These are phyloP conservation scores for Serripes groenlandicus DNA, from an alignment of 2,888 invertebrate genomes.

Conservation along the genomic window DNA sequence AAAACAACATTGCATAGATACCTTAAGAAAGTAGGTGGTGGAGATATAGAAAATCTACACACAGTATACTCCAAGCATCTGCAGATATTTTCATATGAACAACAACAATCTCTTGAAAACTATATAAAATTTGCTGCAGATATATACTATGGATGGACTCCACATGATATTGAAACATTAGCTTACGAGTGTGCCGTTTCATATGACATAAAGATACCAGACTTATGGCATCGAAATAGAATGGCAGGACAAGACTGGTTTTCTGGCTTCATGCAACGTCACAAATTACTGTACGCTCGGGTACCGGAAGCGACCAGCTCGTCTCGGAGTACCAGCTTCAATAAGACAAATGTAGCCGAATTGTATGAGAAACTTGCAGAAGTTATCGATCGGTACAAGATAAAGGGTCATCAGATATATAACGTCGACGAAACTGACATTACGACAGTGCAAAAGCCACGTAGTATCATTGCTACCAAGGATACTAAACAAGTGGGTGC, in stretches of 20 bases:
- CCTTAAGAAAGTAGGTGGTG: not conserved
- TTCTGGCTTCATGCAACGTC: slow-evolving; percentile 34
- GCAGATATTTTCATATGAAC: slow-evolving; percentile 12
- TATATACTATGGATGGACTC: slow-evolving; percentile 56
- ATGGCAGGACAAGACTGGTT: slow-evolving; percentile 66
- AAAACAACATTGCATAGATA: slow-evolving; percentile 15
- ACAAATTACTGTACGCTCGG: slow-evolving; percentile 43
- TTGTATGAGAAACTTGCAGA: slow-evolving; percentile 52
- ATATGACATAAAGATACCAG: slow-evolving; percentile 37
- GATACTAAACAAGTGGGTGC: slow-evolving; percentile 64
- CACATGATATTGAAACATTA: slow-evolving; percentile 31
- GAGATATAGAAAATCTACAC: not conserved
- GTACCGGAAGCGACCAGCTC: slow-evolving; percentile 64
- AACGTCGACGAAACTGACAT: slow-evolving; percentile 63
- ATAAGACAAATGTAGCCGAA: slow-evolving; percentile 31
- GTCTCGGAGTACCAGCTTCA: slow-evolving; percentile 51
- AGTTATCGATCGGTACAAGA: slow-evolving; percentile 48
- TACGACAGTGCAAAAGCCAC: slow-evolving; percentile 64
- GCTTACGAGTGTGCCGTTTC: slow-evolving; percentile 56
- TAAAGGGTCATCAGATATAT: slow-evolving; percentile 41
- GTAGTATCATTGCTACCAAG: slow-evolving; percentile 29
- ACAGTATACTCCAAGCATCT: not conserved
- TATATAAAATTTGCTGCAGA: slow-evolving; percentile 25
- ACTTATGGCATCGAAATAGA: slow-evolving; percentile 47
- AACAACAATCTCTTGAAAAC: slow-evolving; percentile 4